Percentiles rank a stretch among this genome's conserved stretches.
Evolutionary conservation across 2,888 invertebrate species (phyloP).

Genomic region (Ernsta delagoae): DNA sequence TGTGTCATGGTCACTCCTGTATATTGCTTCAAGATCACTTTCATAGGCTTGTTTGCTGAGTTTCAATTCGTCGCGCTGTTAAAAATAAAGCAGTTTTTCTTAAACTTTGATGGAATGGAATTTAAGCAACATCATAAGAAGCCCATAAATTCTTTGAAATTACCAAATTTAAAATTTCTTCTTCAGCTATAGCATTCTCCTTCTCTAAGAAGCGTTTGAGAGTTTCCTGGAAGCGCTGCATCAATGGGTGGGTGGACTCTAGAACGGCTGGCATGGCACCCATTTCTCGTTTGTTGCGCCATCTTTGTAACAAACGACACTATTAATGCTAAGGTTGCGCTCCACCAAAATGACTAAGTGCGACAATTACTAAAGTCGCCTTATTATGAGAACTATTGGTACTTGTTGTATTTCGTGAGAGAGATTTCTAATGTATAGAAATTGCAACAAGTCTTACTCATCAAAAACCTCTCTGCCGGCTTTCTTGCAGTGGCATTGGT

Average conservation of each 20-base stretch:
- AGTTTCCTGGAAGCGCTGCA: constrained; percentile 89
- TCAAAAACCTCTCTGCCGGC: constrained; percentile 67
- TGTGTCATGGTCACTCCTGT: constrained; percentile 85
- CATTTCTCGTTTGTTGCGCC: constrained; percentile 64
- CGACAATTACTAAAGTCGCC: too few species aligned
- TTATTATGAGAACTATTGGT: too few species aligned
- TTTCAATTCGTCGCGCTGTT: constrained; percentile 67
- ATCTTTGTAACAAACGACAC: constrained; percentile 49
- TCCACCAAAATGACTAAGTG: too few species aligned
- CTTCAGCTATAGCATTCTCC: constrained; percentile 86
- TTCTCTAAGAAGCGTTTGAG: constrained; percentile 87
- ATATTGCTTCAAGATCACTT: constrained; percentile 83
- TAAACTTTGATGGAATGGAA: too few species aligned
- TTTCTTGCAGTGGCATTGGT: constrained; percentile 61
- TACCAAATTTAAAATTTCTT: constrained; percentile 88
- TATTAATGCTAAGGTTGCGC: neutral
- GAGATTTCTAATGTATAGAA: too few species aligned
- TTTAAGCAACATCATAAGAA: neutral
- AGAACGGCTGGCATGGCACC: constrained; percentile 83
- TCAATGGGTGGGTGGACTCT: constrained; percentile 89
- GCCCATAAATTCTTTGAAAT: constrained; percentile 40
- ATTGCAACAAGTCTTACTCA: constrained; percentile 50
- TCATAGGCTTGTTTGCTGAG: constrained; percentile 69
- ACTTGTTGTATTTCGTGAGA: too few species aligned
- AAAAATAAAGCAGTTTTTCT: constrained; percentile 42